Evolutionary conservation across 1,140 invertebrate species (phyloP), one percentile per base, ranked within the genome.

Genomic region (Mercenaria mercenaria): DNA sequence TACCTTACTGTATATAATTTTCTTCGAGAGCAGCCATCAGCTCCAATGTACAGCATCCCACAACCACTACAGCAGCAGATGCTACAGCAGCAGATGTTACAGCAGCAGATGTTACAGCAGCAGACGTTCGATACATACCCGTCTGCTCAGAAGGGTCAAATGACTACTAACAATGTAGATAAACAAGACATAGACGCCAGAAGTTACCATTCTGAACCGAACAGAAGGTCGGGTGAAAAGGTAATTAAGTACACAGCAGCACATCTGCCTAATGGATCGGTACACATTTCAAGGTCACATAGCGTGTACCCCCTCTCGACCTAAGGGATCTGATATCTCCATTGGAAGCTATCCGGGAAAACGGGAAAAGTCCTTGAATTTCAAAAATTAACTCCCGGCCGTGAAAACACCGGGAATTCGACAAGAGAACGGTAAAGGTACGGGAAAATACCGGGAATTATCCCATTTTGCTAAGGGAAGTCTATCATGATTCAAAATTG

Each of bases 281-380:
- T 88, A 39, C 61, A 72, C 26, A 56, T 88, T 52, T 52, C 43
- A 34, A 74, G 83, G 8, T 74, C 83, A 52, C 37, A 85, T 37
- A 85, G 83, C 69, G 61, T 69, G 83, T 92, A 39, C 91, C 91
- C 37, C 91, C 87, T 23, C 79, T 92, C 29, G 91, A 92, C 72
- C 61, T 92, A 37, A 85, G 87, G 67, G 84, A 43, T 37, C 56
- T 91, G 29, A 72, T 74, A 26, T 29, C 83, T 6, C 67, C 83
- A 6, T 72, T 0, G 32, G 41, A 34, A 13, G 15, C 15, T 56
- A 56, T 23, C 15, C n/a, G 52, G 10, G 67, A 41, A 11, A 72
- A 11, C 41, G 67, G 23, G 0, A 72, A 39, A n/a, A n/a, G n/a
- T n/a, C n/a, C n/a, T n/a, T n/a, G n/a, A n/a, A n/a, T n/a, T n/a